Base-by-base conservation (phyloP, 2,113 vertebrate species). In the Tetrao urogallus region DNA sequence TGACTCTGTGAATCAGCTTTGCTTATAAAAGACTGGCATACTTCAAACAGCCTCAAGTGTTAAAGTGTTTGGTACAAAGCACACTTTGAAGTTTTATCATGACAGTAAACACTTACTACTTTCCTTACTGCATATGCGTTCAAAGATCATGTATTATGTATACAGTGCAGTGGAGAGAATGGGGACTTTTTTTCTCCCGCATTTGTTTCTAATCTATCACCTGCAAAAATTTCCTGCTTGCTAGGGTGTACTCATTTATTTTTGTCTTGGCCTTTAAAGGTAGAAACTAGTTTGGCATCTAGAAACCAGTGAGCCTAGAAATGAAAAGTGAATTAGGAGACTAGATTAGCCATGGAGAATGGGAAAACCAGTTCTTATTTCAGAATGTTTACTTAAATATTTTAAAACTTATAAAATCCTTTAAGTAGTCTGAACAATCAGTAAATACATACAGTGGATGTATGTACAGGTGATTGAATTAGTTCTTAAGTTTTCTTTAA, bases 21-120 rank as follows among this genome's bases (percentile, higher is more conserved):
- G n/a, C 19, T 36, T 56, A 17, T 76, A 83, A 92, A 92, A 77
- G 30, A 54, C 13, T 34, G 65, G 40, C 32, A 77, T 56, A 88
- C 71, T 80, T 92, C 79, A 84, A 96, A 88, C n/a, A 75, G 22
- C 21, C 60, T 65, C 25, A 73, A 40, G 27, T 0, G 0, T 65
- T 75, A 6, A 24, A 87, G 36, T 45, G 50, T 94, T 94, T 93
- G 27, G 43, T 86, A 63, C 60, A 86, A 95, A 95, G 83, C 85
- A 92, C 13, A 8, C 88, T 95, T 95, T 95, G 93, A 94, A 94
- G 85, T 95, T 89, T 88, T 88, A 77, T 88, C 22, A 8, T 25
- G 60, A 13, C 28, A 42, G 77, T 95, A 96, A 96, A 96, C 17
- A 25, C 10, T 82, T 85, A 92, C 16, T 73, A 60, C 56, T 85